These are phyloP conservation scores for Xestia ashworthii DNA, from an alignment of 2,888 invertebrate species.

Conservation along the genomic window DNA sequence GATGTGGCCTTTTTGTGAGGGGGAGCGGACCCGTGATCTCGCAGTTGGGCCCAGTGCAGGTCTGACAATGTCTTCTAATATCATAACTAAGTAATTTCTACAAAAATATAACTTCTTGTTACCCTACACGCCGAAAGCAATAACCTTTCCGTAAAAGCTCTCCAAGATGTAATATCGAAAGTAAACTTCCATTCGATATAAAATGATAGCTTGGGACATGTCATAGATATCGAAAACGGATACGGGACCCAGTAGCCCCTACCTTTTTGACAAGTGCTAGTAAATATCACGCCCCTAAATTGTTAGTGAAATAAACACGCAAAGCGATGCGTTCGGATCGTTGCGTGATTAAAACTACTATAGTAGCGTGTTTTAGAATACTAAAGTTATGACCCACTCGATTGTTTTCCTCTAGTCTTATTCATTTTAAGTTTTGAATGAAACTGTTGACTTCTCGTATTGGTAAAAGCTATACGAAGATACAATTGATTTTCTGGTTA, in stretches of 20 bases:
- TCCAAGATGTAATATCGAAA: conserved; percentile 32
- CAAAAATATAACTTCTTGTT: conserved; percentile 6
- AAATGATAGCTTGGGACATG: conserved; percentile 24
- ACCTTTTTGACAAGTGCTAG: conserved; percentile 14
- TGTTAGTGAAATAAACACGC: conserved; percentile 29
- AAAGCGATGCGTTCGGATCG: conserved; percentile 5
- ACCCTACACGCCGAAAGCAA: conserved; percentile 1
- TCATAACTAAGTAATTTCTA: not conserved
- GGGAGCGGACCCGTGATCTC: too few species aligned
- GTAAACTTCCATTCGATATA: conserved; percentile 29
- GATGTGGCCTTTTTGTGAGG: not conserved
- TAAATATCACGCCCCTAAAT: conserved; percentile 26
- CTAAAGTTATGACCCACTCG: conserved; percentile 1
- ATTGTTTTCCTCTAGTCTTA: conserved; percentile 8
- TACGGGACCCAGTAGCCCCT: conserved; percentile 32
- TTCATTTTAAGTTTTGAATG: conserved; percentile 35
- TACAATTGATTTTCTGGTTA: not conserved
- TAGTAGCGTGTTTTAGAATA: conserved; percentile 34
- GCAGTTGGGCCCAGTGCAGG: not conserved
- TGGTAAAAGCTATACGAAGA: not conserved
- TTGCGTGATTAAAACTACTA: conserved; percentile 36
- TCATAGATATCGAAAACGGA: conserved; percentile 43
- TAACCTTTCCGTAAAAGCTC: conserved; percentile 20
- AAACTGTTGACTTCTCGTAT: not conserved
- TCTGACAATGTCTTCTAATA: not conserved